Evolutionary conservation across 2,888 invertebrate genomes (phyloP).

Genomic region (Neuroscelio doddi): DNA sequence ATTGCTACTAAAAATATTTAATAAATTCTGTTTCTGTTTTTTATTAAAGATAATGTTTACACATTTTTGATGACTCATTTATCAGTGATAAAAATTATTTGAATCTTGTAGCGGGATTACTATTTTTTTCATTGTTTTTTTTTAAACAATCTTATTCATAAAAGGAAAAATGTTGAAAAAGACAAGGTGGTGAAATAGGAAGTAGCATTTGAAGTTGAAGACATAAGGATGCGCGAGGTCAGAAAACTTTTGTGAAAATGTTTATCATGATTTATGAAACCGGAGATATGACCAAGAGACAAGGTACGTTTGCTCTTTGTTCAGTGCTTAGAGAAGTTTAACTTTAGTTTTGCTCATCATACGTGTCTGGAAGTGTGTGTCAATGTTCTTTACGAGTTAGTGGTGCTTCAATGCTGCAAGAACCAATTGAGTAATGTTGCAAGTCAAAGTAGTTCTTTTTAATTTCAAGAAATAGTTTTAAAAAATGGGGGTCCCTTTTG

Average conservation of each 20-base stretch:
- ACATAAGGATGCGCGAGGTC: slow-evolving; percentile 19
- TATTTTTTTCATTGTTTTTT: no score
- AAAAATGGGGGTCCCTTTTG: slow-evolving; percentile 35
- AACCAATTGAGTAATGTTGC: not conserved
- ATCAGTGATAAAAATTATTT: no score
- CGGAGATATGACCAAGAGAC: slow-evolving; percentile 21
- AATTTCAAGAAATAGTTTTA: not conserved
- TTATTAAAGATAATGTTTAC: no score
- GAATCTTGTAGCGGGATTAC: no score
- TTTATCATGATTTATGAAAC: slow-evolving; percentile 44
- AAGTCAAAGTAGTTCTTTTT: not conserved
- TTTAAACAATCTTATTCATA: no score
- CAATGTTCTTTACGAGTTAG: slow-evolving; percentile 23
- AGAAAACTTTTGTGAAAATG: slow-evolving; percentile 33
- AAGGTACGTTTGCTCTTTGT: slow-evolving; percentile 33
- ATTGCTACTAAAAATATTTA: no score
- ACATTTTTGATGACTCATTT: no score
- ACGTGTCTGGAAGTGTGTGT: slow-evolving; percentile 37
- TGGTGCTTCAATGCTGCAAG: not conserved
- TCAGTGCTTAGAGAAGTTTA: slow-evolving; percentile 33
- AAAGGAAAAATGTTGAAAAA: no score
- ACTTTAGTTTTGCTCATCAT: slow-evolving; percentile 37
- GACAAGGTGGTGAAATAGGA: no score
- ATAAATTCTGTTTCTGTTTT: no score
- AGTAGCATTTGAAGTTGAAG: not conserved